A percentile compares a stretch with the other conserved stretches of the same genome.
Evolutionary conservation across 2,113 vertebrate genomes (phyloP).

Genomic region (Anser cygnoides): DNA sequence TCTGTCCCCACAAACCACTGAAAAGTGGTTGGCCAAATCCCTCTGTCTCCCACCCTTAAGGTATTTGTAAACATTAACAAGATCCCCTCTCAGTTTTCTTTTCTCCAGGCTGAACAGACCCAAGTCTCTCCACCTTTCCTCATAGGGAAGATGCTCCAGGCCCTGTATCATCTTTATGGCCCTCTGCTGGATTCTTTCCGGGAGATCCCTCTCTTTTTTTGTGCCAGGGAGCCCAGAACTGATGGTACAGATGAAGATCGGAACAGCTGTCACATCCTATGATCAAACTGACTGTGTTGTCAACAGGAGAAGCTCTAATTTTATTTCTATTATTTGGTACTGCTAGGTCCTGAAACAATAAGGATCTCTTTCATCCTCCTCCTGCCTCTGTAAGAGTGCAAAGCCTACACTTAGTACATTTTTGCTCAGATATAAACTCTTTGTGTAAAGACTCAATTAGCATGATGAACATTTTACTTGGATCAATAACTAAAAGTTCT

Average conservation of each 20-base stretch:
- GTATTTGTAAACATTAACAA: no score
- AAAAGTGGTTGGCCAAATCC: no score
- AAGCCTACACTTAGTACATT: neutral
- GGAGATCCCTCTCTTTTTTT: no score
- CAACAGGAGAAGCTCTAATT: neutral
- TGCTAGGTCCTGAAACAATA: neutral
- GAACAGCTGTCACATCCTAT: neutral
- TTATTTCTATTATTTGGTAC: neutral
- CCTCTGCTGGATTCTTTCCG: no score
- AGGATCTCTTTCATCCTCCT: neutral
- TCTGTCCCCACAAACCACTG: no score
- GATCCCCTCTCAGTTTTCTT: no score
- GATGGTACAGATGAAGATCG: neutral
- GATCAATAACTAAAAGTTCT: neutral
- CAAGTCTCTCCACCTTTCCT: no score
- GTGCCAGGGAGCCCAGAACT: no score
- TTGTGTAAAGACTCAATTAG: neutral
- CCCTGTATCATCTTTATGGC: no score
- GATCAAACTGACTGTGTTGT: neutral
- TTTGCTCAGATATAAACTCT: neutral
- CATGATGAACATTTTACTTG: neutral
- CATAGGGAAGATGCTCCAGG: no score
- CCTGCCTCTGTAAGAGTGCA: neutral
- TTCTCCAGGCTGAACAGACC: no score
- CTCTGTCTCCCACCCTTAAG: no score